Conservation (phyloP, 2,888 invertebrate species). For the Lepidonotus clava region DNA sequence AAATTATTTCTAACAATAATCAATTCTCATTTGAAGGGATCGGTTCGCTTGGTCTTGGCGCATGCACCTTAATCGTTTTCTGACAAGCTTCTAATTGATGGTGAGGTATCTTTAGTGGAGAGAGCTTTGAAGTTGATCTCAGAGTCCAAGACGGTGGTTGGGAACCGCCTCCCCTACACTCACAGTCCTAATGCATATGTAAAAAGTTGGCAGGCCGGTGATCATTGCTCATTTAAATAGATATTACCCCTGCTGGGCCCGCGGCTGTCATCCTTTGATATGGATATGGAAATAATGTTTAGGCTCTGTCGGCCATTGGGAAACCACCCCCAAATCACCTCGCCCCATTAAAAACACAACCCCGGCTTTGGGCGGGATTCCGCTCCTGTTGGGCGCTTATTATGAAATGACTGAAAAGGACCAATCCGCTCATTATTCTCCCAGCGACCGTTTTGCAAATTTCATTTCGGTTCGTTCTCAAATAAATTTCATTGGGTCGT, state of each 20-base stretch:
- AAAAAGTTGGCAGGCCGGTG: background rate
- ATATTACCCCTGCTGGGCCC: constrained; percentile 38
- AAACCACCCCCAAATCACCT: background rate
- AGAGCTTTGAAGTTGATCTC: constrained; percentile 50
- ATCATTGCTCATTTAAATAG: constrained; percentile 53
- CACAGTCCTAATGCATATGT: constrained; percentile 49
- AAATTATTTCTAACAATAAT: constrained; percentile 50
- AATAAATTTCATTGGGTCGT: constrained; percentile 19
- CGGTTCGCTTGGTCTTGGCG: constrained; percentile 8
- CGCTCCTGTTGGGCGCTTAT: background rate
- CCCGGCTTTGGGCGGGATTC: background rate
- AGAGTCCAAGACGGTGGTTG: constrained; percentile 11
- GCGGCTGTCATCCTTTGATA: constrained; percentile 43
- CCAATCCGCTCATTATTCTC: background rate
- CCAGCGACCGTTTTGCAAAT: background rate
- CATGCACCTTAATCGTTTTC: constrained; percentile 34
- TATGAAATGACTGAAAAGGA: constrained; percentile 30
- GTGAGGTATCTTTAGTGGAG: constrained; percentile 19
- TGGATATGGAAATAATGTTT: constrained; percentile 51
- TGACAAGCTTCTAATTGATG: constrained; percentile 53
- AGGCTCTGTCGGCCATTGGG: constrained; percentile 14
- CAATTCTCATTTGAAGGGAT: constrained; percentile 47
- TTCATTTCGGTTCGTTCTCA: background rate
- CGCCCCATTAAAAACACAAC: constrained; percentile 20
- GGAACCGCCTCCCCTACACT: background rate